phyloP scores from a whole-genome alignment of 2,113 vertebrate species.

The Zosterops hypoxanthus region DNA sequence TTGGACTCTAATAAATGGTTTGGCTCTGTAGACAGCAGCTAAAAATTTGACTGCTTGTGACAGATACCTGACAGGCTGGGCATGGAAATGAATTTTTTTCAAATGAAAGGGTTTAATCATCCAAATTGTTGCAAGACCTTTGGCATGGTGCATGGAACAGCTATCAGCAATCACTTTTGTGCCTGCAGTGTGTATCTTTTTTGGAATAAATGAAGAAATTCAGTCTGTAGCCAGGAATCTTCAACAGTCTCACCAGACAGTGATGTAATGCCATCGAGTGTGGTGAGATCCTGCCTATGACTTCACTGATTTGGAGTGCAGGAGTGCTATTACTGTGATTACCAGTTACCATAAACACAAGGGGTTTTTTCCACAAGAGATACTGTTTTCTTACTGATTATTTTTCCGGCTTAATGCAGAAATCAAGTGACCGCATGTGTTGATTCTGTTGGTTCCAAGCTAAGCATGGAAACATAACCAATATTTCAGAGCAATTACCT shows the following conservation, averaged over 20 bases:
- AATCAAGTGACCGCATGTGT: background rate
- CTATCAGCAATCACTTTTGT: background rate
- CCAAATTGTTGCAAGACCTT: background rate
- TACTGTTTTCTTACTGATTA: background rate
- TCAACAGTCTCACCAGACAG: background rate
- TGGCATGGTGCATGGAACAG: background rate
- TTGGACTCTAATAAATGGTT: background rate
- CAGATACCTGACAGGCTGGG: background rate
- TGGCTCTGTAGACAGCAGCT: background rate
- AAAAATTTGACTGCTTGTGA: background rate
- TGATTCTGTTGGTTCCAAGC: background rate
- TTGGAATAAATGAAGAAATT: background rate
- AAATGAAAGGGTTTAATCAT: background rate
- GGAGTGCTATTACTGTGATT: background rate
- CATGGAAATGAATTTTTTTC: background rate
- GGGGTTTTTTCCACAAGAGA: background rate
- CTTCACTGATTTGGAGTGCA: no score
- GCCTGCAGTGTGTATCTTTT: background rate
- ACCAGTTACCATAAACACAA: background rate
- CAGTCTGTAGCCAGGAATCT: background rate
- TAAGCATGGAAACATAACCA: background rate
- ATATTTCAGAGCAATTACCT: background rate
- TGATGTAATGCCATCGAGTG: background rate
- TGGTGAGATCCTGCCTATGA: background rate
- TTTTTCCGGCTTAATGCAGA: background rate